Percentiles rank a stretch among this genome's conserved stretches.
Conservation (phyloP, 23 tunicate genomes). For the Styela clava region DNA sequence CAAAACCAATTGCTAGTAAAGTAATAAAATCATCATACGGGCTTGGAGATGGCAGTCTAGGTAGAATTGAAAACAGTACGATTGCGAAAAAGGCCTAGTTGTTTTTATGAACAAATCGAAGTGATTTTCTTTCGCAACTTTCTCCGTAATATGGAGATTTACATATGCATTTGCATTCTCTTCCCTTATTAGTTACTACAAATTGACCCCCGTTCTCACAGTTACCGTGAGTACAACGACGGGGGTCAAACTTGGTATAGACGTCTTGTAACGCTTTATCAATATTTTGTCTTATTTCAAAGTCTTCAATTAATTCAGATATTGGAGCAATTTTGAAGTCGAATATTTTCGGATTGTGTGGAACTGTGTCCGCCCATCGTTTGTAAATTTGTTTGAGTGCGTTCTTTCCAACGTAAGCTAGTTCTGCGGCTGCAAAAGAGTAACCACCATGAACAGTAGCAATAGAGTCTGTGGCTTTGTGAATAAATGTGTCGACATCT, state of each 20-base stretch:
- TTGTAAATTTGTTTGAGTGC: constrained; percentile 14
- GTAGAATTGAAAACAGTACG: too few species aligned
- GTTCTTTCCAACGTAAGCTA: constrained; percentile 19
- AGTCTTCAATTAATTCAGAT: constrained; percentile 24
- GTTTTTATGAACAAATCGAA: too few species aligned
- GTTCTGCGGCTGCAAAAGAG: constrained; percentile 14
- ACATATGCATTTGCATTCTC: constrained; percentile 30
- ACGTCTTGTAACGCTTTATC: constrained; percentile 19
- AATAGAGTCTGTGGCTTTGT: constrained; percentile 18
- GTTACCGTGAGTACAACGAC: neutral
- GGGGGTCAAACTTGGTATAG: constrained; percentile 17
- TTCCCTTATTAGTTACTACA: constrained; percentile 3
- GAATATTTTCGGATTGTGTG: constrained; percentile 11
- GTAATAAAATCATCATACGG: too few species aligned
- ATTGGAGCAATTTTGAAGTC: constrained; percentile 31
- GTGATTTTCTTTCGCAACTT: constrained; percentile 11
- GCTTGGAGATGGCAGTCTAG: too few species aligned
- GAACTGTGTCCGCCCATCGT: constrained; percentile 30
- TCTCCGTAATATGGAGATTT: constrained; percentile 21
- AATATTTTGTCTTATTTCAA: constrained; percentile 10
- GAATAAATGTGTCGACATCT: neutral
- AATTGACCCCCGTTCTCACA: constrained; percentile 23
- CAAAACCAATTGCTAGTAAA: too few species aligned
- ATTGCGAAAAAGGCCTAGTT: too few species aligned
- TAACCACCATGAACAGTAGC: constrained; percentile 20